Evolutionary conservation across 37 sponge, comb jelly and placozoan genomes (phyloP).

Genomic region (Cladorhizidae sp.): DNA sequence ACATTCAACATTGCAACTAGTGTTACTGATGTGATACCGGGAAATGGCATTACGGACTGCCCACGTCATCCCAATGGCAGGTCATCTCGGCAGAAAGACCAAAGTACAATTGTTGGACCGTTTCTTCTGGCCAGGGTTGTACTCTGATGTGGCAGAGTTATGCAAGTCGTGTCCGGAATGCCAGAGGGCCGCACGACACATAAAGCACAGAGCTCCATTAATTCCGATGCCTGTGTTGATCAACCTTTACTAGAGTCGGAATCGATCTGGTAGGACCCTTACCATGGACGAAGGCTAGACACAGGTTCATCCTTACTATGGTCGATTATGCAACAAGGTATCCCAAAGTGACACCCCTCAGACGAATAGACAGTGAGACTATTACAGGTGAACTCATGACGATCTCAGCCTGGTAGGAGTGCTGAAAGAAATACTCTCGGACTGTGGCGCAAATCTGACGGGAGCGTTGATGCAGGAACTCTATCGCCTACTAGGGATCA

Average conservation of each 20-base stretch:
- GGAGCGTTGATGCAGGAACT: too few relatives aligned
- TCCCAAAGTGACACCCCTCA: conserved; percentile 41
- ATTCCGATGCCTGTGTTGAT: conserved; percentile 22
- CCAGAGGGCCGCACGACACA: neutral
- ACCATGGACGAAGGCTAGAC: conserved; percentile 21
- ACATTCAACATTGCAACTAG: too few relatives aligned
- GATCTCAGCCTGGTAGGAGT: conserved; percentile 28
- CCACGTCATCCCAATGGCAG: neutral
- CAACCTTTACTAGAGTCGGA: conserved; percentile 24
- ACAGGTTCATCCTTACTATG: conserved; percentile 16
- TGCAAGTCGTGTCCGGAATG: neutral
- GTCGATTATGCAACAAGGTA: conserved; percentile 43
- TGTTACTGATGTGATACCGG: too few relatives aligned
- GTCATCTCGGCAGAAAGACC: neutral
- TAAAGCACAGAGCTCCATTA: conserved; percentile 14
- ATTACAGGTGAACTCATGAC: conserved; percentile 35
- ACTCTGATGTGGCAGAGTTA: neutral
- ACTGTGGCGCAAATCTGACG: too few relatives aligned
- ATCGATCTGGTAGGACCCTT: conserved; percentile 39
- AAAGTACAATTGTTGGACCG: neutral
- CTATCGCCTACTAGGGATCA: too few relatives aligned
- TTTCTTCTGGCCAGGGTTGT: neutral
- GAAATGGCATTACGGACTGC: neutral
- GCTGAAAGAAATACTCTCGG: conserved; percentile 9
- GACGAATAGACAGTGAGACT: conserved; percentile 14